Base-by-base conservation (phyloP, 2,113 vertebrate species). In the Melanostigma gelatinosum region DNA sequence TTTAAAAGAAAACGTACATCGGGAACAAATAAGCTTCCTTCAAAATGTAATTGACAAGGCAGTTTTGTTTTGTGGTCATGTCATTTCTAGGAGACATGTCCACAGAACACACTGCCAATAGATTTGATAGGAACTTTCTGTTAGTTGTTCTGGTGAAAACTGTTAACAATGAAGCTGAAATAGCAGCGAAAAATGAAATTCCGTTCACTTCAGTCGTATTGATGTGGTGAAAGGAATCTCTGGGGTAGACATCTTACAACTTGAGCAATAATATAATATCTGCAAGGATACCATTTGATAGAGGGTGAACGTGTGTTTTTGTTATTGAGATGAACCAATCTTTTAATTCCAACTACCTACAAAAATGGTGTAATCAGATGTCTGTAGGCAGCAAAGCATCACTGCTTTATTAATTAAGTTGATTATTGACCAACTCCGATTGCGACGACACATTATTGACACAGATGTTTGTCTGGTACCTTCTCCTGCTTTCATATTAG, bases 401-500 rank as follows among this genome's bases (percentile, higher is more conserved):
- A 10, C 22, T 10, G n/a, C 29, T 70, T 72, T 50, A 65, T 24
- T 36, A 20, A 71, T 22, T 27, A 5, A 34, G 29, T 40, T 71
- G 50, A 79, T 38, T 12, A 82, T 62, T 55, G 48, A 86, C 9
- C 32, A 64, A 4, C 40, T 64, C 38, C 67, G 48, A 29, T 15
- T 44, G 24, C 70, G 22, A 8, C 22, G 16, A 18, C 6, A 54
- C 24, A 20, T 75, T 27, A 54, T 6, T 69, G 66, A 63, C 36
- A 55, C 29, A 67, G 18, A 40, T 3, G 24, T 46, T 44, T 70
- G 48, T 72, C 24, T 27, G 9, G 50, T 16, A 60, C 24, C 24
- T 29, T 29, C 11, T 58, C 4, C 15, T 74, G 29, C 29, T 72
- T 58, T n/a, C 29, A 6, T 36, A 36, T 54, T 10, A 72, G 55